A percentile compares a stretch with the other conserved stretches of the same genome.
phyloP scores from a whole-genome alignment of 2,113 vertebrate genomes.

The Caranx melampygus region DNA sequence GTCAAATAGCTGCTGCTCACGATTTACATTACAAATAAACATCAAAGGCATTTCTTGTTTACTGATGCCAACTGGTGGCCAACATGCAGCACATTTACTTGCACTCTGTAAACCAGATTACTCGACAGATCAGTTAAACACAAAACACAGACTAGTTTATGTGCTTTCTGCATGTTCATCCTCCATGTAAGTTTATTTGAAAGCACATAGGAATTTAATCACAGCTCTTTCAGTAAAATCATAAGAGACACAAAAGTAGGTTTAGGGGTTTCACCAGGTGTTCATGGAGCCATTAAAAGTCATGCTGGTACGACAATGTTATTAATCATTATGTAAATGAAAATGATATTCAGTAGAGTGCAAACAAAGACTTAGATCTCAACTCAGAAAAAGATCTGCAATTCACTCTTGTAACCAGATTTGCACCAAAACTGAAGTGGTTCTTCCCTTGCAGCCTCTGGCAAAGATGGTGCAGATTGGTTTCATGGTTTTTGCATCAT shows the following conservation, averaged over 20 bases:
- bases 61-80: conserved; percentile 1
- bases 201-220: neutral
- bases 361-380: no score
- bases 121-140: neutral
- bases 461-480: no score
- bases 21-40: conserved; percentile 41
- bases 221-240: neutral
- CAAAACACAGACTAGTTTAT: neutral
- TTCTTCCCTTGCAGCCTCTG: no score
- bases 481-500: no score
- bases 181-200: neutral
- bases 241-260: neutral
- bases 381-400: no score
- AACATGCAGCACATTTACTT: neutral
- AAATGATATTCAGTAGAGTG: no score
- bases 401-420: no score
- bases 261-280: neutral
- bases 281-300: neutral
- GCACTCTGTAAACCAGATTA: neutral
- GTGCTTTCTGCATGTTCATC: neutral
- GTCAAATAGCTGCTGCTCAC: conserved; percentile 41
- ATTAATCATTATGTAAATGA: neutral
- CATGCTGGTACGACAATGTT: neutral
- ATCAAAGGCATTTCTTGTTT: conserved; percentile 23
- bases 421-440: no score